Percentiles rank a stretch among this genome's conserved stretches.
Conservation (phyloP, 2,888 invertebrate genomes). For the Drymonia ruficornis region DNA sequence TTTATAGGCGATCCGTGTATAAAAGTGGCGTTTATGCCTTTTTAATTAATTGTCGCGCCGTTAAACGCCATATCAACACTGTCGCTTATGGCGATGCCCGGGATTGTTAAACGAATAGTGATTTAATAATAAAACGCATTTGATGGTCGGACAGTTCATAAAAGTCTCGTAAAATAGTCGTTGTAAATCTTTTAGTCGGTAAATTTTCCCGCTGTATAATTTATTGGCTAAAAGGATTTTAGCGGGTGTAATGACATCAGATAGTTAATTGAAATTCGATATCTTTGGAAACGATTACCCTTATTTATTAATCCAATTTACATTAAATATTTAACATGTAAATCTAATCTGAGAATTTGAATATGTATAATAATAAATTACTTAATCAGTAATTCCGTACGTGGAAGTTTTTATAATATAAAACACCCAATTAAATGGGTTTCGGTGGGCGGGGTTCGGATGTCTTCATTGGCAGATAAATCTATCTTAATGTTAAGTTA, state of each 20-base stretch:
- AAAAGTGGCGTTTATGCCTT: slow-evolving; percentile 83
- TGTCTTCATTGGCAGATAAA: slow-evolving; percentile 77
- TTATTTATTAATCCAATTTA: neutral
- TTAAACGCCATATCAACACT: slow-evolving; percentile 81
- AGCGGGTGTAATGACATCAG: slow-evolving; percentile 9
- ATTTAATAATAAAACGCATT: slow-evolving; percentile 78
- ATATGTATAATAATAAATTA: slow-evolving; percentile 56
- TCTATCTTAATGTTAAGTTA: slow-evolving; percentile 71
- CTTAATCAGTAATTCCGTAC: slow-evolving; percentile 53
- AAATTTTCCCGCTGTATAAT: slow-evolving; percentile 48
- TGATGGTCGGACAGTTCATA: slow-evolving; percentile 72
- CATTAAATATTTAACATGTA: slow-evolving; percentile 41
- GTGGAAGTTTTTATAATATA: slow-evolving; percentile 51
- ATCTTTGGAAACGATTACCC: neutral
- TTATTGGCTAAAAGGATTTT: slow-evolving; percentile 35
- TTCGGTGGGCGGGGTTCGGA: slow-evolving; percentile 64
- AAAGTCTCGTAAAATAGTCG: slow-evolving; percentile 68
- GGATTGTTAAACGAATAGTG: slow-evolving; percentile 77
- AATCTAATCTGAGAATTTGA: slow-evolving; percentile 35
- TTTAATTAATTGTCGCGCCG: slow-evolving; percentile 83
- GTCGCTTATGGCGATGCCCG: slow-evolving; percentile 73
- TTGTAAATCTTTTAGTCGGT: slow-evolving; percentile 54
- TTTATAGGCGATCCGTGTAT: slow-evolving; percentile 82
- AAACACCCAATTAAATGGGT: slow-evolving; percentile 64
- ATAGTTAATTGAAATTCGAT: slow-evolving; percentile 4